Base-by-base conservation (phyloP, 2,797 vertebrate genomes). In the Hapalemur alaotrensis region DNA sequence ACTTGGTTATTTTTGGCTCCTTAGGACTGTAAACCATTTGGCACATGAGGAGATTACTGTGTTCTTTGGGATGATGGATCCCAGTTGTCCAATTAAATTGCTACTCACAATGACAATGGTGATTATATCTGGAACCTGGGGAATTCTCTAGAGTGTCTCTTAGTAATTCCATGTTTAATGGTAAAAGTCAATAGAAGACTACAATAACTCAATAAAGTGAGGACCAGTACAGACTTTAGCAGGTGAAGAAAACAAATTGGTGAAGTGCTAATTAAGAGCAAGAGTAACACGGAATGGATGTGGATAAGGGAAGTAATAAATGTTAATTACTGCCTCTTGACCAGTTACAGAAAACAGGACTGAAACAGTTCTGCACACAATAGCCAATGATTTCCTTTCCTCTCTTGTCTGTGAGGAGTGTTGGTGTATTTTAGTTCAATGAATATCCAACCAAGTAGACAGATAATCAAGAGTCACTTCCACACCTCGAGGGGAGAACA, bases 331-430 rank as follows among this genome's bases (percentile, higher is more conserved):
- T 20, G 11, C 54, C 15, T 87, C 69, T 41, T 48, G 83, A 28
- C 28, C 50, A 82, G 89, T 12, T 22, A 17, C 32, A 12, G 23
- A 15, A 22, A 80, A 65, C 18, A 32, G 8, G 67, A 35, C 14
- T 20, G 38, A 50, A 41, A 12, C 0, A 6, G 18, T 17, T 57
- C 25, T 5, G 11, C 9, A 61, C 2, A 2, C 73, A 15, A 15
- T 41, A 30, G 14, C 15, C 28, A 7, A 8, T 1, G 35, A n/a
- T 14, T 54, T 35, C 25, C 82, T 38, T 15, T 43, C 10, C 57
- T 23, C 30, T 35, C 1, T 15, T 15, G 18, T 13, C 0, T n/a
- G 4, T 1, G 35, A n/a, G 50, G 14, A 3, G 0, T 35, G 2
- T 32, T 20, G 61, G 22, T 30, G 20, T 6, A 43, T 38, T 46